phyloP scores from a whole-genome alignment of 2,888 invertebrate genomes.

The Balanococcus diminutus region DNA sequence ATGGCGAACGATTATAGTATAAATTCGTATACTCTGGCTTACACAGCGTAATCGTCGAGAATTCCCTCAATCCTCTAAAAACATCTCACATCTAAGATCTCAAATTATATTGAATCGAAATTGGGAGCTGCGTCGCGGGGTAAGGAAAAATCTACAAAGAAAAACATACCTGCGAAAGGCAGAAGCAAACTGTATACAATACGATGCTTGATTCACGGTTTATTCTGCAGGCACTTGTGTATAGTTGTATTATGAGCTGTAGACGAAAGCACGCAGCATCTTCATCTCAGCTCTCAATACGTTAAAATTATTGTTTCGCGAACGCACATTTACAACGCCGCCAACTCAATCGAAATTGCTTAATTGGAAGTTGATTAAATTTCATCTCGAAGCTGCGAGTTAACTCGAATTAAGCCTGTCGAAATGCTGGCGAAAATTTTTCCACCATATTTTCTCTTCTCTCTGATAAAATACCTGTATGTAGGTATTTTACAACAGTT shows the following conservation, averaged over 20 bases:
- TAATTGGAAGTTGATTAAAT: conserved; percentile 38
- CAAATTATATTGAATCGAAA: no score
- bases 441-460: not conserved
- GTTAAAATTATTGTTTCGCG: not conserved
- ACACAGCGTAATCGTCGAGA: no score
- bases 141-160: not conserved
- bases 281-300: not conserved
- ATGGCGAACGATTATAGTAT: not conserved
- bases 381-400: conserved; percentile 12
- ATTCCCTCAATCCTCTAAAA: not conserved
- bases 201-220: not conserved
- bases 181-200: conserved; percentile 2
- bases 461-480: not conserved
- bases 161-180: conserved; percentile 9
- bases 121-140: no score
- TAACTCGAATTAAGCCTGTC: not conserved
- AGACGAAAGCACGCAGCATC: not conserved
- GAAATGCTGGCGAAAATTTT: not conserved
- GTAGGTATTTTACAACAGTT: not conserved
- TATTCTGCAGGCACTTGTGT: not conserved
- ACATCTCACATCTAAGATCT: not conserved
- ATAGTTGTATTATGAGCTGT: not conserved
- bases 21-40: not conserved
- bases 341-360: conserved; percentile 29
- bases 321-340: conserved; percentile 3